Evolutionary conservation across 2,888 invertebrate species (phyloP).

Genomic region (Micropterix aruncella): DNA sequence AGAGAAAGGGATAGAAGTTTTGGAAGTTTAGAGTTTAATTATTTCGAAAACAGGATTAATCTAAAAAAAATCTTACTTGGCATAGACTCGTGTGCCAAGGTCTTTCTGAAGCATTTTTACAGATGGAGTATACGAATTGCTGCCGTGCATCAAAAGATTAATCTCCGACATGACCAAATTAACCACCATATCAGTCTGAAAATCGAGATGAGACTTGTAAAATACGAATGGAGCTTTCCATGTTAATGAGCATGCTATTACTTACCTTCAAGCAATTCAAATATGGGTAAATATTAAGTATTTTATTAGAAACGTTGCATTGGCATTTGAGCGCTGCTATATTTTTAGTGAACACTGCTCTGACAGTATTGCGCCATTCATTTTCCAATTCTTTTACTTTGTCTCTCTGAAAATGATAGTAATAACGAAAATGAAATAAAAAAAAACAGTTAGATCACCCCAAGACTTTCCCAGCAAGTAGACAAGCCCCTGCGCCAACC

Average conservation of each 20-base stretch:
- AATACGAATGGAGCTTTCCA: too few species aligned
- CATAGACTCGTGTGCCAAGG: constrained; percentile 55
- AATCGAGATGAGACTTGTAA: too few species aligned
- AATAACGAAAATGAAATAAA: too few species aligned
- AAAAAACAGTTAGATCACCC: too few species aligned
- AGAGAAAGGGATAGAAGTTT: too few species aligned
- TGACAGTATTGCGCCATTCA: constrained; percentile 50
- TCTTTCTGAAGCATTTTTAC: constrained; percentile 47
- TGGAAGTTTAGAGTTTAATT: too few species aligned
- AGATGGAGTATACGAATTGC: constrained; percentile 66
- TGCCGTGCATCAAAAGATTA: constrained; percentile 55
- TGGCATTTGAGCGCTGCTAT: constrained; percentile 48
- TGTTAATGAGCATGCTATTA: too few species aligned
- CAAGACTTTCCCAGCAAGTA: too few species aligned
- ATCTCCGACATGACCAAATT: constrained; percentile 56
- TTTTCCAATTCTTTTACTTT: constrained; percentile 45
- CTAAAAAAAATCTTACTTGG: constrained; percentile 23
- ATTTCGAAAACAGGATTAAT: too few species aligned
- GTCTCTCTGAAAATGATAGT: constrained; percentile 33
- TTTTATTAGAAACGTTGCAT: constrained; percentile 36
- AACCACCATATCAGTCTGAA: too few species aligned
- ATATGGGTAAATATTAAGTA: constrained; percentile 56
- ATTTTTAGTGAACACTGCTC: constrained; percentile 53
- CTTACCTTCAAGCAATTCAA: constrained; percentile 45
- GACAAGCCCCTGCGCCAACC: too few species aligned